Evolutionary conservation across 2,888 invertebrate species (phyloP), one percentile per base, ranked within the genome.

Genomic region (Ctenicera cuprea): DNA sequence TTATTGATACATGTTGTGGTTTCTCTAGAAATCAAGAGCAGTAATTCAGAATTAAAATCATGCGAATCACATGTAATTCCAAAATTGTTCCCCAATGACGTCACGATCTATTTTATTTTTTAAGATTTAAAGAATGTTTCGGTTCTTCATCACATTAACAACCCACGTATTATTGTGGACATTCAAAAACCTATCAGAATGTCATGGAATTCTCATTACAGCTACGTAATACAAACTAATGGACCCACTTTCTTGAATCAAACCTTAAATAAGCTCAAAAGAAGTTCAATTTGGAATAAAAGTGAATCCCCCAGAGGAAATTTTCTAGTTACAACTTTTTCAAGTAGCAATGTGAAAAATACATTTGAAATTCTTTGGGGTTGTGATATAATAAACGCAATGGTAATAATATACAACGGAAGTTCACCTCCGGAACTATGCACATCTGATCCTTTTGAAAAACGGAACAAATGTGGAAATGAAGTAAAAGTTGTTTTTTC

Each of bases 171-270:
- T 33, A 16, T 57, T 33, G 26, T 37, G 3, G 1, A 14, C 4
- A 33, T 57, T 8, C 3, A 16, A 7, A 37, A 57, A 16, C 37
- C 57, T 9, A 30, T 57, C n/a, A 12, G 14, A 33, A 4, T 57
- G 12, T 12, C 11, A 26, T 22, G 3, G 5, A 50, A 8, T n/a
- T 9, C 11, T n/a, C 20, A 50, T n/a, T 1, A 50, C 20, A n/a
- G 16, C 33, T 57, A 57, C 33, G 30, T 57, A 0, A 57, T 57
- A 12, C 33, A 33, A 16, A 30, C 57, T 3, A 37, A 57, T n/a
- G 16, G 14, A 3, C 14, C 14, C 7, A 14, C 4, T 30, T 14
- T 33, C 5, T 37, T 57, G 26, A 57, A 57, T 16, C 1, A 7
- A 4, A 57, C 57, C 3, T 5, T 57, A 9, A 37, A 8, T 1